Evolutionary conservation across 2,888 invertebrate genomes (phyloP), one percentile per base, ranked within the genome.

Genomic region (Hesperia comma): DNA sequence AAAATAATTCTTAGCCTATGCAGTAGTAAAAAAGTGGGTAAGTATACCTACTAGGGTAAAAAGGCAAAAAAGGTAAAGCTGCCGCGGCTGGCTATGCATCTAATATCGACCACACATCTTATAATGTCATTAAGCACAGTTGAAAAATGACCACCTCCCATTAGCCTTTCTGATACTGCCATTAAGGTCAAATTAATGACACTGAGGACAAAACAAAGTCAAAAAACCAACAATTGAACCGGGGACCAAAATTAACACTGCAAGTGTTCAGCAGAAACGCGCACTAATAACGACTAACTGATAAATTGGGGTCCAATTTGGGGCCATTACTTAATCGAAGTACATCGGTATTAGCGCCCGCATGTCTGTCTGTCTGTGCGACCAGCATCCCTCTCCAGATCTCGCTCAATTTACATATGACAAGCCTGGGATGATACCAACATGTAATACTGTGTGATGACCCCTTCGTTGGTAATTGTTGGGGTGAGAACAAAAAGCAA

Each of bases 281-380:
- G n/a, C 40, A 61, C 57, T 57, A 57, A 57, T 62, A 73, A 69
- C 71, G 55, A 75, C 77, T 82, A 88, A 86, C 84, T 74, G 82
- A 83, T 88, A 89, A 90, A 90, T 91, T 91, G 90, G 79, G 75
- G 78, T 75, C 75, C 90, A 90, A 92, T 90, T 90, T 83, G 76
- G 74, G 71, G 79, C 80, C 81, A 88, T 88, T 87, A 88, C 83
- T 86, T 83, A 82, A 89, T 88, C 85, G 83, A 74, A 74, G 75
- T 73, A 74, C 75, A 78, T 77, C 70, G 77, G 80, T 82, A 83
- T 87, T 85, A 83, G 81, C 71, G 79, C 90, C 90, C 91, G 90
- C 90, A 89, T 89, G 78, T 77, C 83, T 81, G 83, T 77, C 71
- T 69, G 60, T 61, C 64, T 60, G 58, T 58, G 62, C 41, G 54